Evolutionary conservation across 92 coral and sea anemone genomes (phyloP).

Genomic region (Pocillopora grandis): DNA sequence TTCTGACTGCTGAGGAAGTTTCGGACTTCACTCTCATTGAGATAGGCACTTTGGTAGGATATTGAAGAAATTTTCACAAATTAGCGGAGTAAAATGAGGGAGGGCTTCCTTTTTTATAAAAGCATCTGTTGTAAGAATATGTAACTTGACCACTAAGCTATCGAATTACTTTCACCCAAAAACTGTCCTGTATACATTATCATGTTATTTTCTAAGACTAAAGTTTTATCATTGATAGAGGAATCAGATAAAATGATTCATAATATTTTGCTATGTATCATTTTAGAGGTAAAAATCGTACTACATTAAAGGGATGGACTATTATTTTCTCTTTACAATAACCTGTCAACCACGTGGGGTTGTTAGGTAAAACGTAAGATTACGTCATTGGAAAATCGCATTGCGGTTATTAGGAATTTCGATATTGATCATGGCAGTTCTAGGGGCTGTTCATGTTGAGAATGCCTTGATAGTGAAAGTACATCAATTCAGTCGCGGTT

Average conservation of each 20-base stretch:
- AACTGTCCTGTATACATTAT: too few relatives aligned
- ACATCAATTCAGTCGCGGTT: background rate
- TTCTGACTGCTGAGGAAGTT: too few relatives aligned
- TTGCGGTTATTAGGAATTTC: conserved; percentile 66
- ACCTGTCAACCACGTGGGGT: conserved; percentile 89
- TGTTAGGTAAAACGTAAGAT: conserved; percentile 58
- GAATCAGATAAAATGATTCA: too few relatives aligned
- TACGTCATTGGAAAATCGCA: conserved; percentile 79
- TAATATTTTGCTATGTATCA: background rate
- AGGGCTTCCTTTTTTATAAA: too few relatives aligned
- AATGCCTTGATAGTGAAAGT: conserved; percentile 12
- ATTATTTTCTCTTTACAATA: conserved; percentile 52
- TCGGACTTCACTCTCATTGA: too few relatives aligned
- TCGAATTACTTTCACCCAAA: too few relatives aligned
- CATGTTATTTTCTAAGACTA: too few relatives aligned
- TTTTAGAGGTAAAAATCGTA: background rate
- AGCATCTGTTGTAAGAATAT: too few relatives aligned
- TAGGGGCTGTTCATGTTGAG: conserved; percentile 28
- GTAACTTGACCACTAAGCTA: too few relatives aligned
- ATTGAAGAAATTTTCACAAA: background rate
- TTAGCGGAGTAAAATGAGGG: too few relatives aligned
- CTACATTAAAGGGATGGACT: conserved; percentile 27
- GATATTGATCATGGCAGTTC: conserved; percentile 67
- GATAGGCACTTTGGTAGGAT: too few relatives aligned
- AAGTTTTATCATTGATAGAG: background rate